Base-by-base conservation (phyloP, 2,797 vertebrate genomes). In the Pygocentrus nattereri region DNA sequence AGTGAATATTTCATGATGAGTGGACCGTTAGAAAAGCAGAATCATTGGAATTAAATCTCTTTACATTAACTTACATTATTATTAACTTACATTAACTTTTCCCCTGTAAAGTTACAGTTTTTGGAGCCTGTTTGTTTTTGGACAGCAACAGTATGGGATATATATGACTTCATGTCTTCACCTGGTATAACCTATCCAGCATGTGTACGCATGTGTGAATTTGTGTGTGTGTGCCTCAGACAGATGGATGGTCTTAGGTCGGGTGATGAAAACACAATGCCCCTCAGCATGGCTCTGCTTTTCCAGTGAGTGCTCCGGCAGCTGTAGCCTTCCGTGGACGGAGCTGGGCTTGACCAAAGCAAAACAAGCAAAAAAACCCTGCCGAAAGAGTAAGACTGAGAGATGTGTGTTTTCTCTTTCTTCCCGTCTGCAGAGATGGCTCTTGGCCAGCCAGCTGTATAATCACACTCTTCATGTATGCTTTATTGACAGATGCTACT, bases 401-500 rank as follows among this genome's bases (percentile, higher is more conserved):
- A 62, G 69, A 52, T 27, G 18, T 67, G 77, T 82, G 18, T 23
- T 76, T 38, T 74, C 70, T 77, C 54, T 80, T 47, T 68, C n/a
- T 23, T 19, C 31, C 16, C 16, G 11, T 78, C 21, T 81, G 84
- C 87, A 76, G 86, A 78, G 76, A 90, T 90, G 91, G 90, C 92
- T 89, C 83, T 69, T 4, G 76, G 90, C 91, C 90, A 93, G 89
- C 88, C 91, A 93, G 92, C 91, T 94, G 92, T 92, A 93, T 90
- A 94, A 94, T 92, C 92, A 93, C 89, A 82, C 81, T 85, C 83
- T 91, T 90, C 90, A 90, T 90, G 91, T 93, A 87, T 88, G 85
- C 89, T 90, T 92, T 94, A 95, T 93, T 95, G 94, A 95, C 92
- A 93, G 91, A 94, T 92, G 90, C 92, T 92, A 90, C 90, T 91